Percentiles rank a stretch among this genome's conserved stretches.
phyloP scores from a whole-genome alignment of 2,888 invertebrate species.

The Xanthorhoe spadicearia region DNA sequence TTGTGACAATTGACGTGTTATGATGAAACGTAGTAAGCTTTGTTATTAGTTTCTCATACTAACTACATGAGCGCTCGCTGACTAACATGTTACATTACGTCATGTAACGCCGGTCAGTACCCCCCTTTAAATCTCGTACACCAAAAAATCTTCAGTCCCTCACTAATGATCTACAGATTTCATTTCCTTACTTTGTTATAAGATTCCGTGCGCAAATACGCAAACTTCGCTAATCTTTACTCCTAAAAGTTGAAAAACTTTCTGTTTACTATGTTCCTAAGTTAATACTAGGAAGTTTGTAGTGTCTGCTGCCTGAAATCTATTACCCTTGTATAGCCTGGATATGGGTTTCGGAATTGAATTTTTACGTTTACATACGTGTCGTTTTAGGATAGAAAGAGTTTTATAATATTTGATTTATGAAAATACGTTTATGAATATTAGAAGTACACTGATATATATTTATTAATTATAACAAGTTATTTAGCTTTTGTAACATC shows the following conservation, averaged over 20 bases:
- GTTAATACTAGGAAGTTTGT: slow-evolving; percentile 44
- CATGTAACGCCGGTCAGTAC: no score
- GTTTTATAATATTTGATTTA: no score
- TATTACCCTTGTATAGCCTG: slow-evolving; percentile 10
- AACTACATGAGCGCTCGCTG: no score
- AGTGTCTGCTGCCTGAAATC: slow-evolving; percentile 28
- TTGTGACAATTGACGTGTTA: background rate
- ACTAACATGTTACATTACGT: no score
- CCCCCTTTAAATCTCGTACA: no score
- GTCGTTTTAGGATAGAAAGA: background rate
- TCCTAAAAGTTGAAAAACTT: slow-evolving; percentile 40
- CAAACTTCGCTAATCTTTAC: slow-evolving; percentile 45
- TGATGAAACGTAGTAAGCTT: no score
- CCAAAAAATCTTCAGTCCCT: background rate
- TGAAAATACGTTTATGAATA: no score
- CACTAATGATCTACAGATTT: slow-evolving; percentile 8
- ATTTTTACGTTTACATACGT: background rate
- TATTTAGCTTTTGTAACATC: no score
- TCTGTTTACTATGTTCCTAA: slow-evolving; percentile 45
- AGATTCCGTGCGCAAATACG: slow-evolving; percentile 41
- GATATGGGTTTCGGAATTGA: slow-evolving; percentile 1
- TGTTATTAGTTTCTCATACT: no score
- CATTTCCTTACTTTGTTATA: slow-evolving; percentile 32
- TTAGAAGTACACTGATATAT: no score
- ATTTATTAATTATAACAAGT: no score